Conservation (phyloP, 2,797 vertebrate genomes). For the Brachyrhaphis roseni region DNA sequence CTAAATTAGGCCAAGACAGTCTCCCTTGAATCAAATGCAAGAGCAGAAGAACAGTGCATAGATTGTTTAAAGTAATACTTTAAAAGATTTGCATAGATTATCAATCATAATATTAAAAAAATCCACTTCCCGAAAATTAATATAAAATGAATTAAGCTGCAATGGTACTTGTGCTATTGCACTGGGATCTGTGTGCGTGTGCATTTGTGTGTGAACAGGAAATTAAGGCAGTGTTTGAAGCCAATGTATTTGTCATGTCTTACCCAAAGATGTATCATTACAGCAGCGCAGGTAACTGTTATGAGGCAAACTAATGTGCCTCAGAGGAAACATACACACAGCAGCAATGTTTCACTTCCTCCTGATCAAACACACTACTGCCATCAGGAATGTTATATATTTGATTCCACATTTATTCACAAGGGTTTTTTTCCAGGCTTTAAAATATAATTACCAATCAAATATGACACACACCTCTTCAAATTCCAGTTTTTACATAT, state of each 20-base stretch:
- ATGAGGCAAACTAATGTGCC: slow-evolving; percentile 26
- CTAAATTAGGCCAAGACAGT: slow-evolving; percentile 74
- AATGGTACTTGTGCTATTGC: slow-evolving; percentile 71
- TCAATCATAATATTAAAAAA: slow-evolving; percentile 65
- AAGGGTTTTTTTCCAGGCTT: slow-evolving; percentile 23
- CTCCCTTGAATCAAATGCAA: slow-evolving; percentile 69
- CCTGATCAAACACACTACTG: slow-evolving; percentile 60
- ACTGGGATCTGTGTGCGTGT: slow-evolving; percentile 29
- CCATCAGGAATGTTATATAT: slow-evolving; percentile 57
- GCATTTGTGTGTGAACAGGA: slow-evolving; percentile 61
- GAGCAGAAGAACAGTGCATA: slow-evolving; percentile 65
- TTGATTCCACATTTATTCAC: slow-evolving; percentile 47
- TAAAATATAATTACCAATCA: slow-evolving; percentile 38
- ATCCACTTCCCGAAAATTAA: slow-evolving; percentile 76
- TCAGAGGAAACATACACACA: slow-evolving; percentile 33
- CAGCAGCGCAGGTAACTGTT: slow-evolving; percentile 39
- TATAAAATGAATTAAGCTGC: slow-evolving; percentile 72
- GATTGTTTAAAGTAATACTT: slow-evolving; percentile 73
- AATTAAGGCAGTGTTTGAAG: slow-evolving; percentile 71
- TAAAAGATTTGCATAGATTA: slow-evolving; percentile 82
- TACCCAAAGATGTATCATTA: slow-evolving; percentile 49
- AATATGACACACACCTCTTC: slow-evolving; percentile 21
- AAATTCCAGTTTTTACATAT: slow-evolving; percentile 35
- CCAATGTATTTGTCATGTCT: slow-evolving; percentile 65
- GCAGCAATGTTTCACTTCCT: slow-evolving; percentile 35